Evolutionary conservation across 1,140 invertebrate genomes (phyloP), one percentile per base, ranked within the genome.

Genomic region (Diuraphis noxia): DNA sequence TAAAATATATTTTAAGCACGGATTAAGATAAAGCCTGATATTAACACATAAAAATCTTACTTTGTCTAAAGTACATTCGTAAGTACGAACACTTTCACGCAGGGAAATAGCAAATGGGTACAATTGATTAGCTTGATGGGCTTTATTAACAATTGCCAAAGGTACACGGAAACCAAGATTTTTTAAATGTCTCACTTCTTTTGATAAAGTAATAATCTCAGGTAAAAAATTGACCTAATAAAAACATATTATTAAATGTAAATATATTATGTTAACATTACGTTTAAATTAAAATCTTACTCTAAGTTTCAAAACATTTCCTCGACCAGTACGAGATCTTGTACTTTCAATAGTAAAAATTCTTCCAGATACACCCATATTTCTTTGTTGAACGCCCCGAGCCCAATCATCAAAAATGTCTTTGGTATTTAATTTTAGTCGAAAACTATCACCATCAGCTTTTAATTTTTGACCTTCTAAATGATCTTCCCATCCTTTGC

Each of bases 31-130:
- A 72, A n/a, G 6, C 13, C 0, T 72, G 17, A 84, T n/a, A 84
- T 46, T 72, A 81, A 79, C n/a, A 92, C 46, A 92, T 17, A 36
- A 38, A 92, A 30, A 90, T 92, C 93, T 94, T 95, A 98, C 98
- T 96, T 99, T 99, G 94, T 99, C 98, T 93, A 99, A 94, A 10
- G 98, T 99, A 93, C 98, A 96, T 94, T 99, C 98, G 93, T 99
- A 99, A 13, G 98, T 99, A 92, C 98, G 96, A 36, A 99, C 97
- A 94, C 98, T 99, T 94, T 99, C 99, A 93, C 99, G 99, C 79
- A 99, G 95, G 8, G 99, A 99, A 93, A 99, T 99, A 13, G 99
- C 99, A 95, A 98, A 99, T 7, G 99, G 99, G 94, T 99, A 99
- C 1, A 99, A 95, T 94, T 99, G 98, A 94, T 99, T 99, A 0